Conservation (phyloP, 2,113 vertebrate genomes). For the Morphnarchus princeps region DNA sequence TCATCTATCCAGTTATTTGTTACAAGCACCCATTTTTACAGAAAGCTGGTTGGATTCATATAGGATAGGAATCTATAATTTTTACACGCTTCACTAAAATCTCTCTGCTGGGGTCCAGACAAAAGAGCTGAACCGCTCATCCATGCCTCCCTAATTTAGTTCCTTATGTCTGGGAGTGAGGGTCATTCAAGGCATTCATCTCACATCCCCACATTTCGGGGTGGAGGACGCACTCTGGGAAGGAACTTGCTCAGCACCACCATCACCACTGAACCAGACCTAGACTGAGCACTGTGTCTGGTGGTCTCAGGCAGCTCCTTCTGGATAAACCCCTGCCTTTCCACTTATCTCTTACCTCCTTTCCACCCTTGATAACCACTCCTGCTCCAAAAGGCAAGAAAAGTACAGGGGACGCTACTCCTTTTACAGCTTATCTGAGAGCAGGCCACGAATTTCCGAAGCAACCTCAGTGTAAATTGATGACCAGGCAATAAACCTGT, state of each 20-base stretch:
- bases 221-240: accelerated
- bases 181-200: background rate
- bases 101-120: background rate
- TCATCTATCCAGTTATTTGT: background rate
- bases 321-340: background rate
- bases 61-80: background rate
- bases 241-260: background rate
- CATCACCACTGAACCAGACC: background rate
- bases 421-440: background rate
- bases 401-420: background rate
- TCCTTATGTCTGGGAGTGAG: background rate
- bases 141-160: background rate
- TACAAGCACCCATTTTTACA: background rate
- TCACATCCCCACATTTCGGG: accelerated
- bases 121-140: background rate
- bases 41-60: background rate
- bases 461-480: background rate
- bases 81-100: background rate
- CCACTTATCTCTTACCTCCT: background rate
- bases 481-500: conserved; percentile 45
- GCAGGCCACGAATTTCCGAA: background rate
- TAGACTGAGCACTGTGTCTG: background rate
- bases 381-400: background rate
- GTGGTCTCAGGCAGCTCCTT: background rate
- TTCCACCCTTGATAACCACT: background rate